Conservation (phyloP, 2,113 vertebrate species). For the Elachura formosa region DNA sequence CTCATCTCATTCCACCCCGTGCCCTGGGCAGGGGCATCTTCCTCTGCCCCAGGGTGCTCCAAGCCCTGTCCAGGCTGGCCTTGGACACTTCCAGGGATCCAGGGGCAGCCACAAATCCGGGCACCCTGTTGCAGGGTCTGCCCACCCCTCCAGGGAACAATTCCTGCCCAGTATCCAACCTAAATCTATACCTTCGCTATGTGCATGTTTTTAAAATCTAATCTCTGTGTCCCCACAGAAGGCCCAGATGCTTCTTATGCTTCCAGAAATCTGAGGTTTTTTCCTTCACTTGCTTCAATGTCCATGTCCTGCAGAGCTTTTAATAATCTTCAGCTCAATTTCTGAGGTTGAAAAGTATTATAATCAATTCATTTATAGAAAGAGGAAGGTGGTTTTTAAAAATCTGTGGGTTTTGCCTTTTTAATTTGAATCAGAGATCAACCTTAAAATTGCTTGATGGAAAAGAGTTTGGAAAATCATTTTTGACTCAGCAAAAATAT, state of each 20-base stretch:
- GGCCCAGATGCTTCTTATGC: not conserved
- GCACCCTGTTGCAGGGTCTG: not conserved
- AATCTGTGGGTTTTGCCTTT: not conserved
- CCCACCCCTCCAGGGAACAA: not conserved
- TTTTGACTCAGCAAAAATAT: not conserved
- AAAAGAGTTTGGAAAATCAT: not conserved
- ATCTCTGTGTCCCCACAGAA: not conserved
- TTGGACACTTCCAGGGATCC: not conserved
- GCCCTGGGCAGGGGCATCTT: not conserved
- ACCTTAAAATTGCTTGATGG: not conserved
- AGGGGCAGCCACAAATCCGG: not conserved
- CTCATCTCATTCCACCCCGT: not conserved
- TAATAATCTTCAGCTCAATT: not conserved
- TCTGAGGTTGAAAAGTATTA: not conserved
- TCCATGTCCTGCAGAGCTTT: not conserved
- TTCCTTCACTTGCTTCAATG: not conserved
- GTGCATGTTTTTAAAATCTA: not conserved
- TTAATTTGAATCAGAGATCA: not conserved
- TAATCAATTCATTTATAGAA: not conserved
- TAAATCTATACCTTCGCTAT: not conserved
- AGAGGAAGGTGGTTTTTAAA: not conserved
- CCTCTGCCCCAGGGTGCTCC: accelerated
- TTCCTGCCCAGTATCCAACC: not conserved
- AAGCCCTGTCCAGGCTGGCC: not conserved
- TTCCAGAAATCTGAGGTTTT: not conserved